Conservation (phyloP, 2,113 vertebrate species). For the Hucho hucho region DNA sequence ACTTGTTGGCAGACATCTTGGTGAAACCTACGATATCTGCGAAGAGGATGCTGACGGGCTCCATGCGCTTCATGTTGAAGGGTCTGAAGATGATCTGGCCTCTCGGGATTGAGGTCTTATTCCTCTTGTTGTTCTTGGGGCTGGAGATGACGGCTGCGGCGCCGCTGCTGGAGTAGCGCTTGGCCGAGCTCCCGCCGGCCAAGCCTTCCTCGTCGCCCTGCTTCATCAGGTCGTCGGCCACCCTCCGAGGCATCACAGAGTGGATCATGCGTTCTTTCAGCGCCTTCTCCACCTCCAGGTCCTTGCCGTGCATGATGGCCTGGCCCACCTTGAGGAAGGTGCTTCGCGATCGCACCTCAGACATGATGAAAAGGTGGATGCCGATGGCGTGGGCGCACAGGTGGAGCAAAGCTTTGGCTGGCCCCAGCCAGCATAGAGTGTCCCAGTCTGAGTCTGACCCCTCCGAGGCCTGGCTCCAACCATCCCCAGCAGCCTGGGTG, state of each 20-base stretch:
- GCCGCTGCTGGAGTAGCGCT: conserved; percentile 83
- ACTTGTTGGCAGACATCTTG: conserved; percentile 98
- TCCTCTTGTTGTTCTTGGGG: conserved; percentile 90
- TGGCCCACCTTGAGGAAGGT: conserved; percentile 98
- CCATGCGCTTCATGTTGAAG: conserved; percentile 98
- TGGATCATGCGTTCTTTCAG: conserved; percentile 99
- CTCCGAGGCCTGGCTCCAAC: conserved; percentile 26
- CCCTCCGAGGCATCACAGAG: conserved; percentile 95
- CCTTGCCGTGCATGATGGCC: conserved; percentile 98
- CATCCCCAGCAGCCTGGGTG: conserved; percentile 41
- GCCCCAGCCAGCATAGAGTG: conserved; percentile 79
- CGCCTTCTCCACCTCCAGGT: conserved; percentile 97
- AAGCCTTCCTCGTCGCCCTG: conserved; percentile 92
- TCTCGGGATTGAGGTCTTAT: conserved; percentile 94
- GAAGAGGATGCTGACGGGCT: conserved; percentile 96
- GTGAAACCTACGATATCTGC: conserved; percentile 98
- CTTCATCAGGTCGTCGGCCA: conserved; percentile 96
- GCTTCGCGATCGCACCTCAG: conserved; percentile 93
- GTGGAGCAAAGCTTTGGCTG: conserved; percentile 89
- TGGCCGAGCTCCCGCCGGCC: conserved; percentile 76
- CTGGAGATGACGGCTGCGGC: conserved; percentile 72
- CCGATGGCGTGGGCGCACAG: conserved; percentile 91
- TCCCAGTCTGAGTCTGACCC: conserved; percentile 47
- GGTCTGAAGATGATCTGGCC: conserved; percentile 94
- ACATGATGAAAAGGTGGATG: conserved; percentile 95